phyloP scores from a whole-genome alignment of 1,140 invertebrate species.

The Lutraria rhynchaena region DNA sequence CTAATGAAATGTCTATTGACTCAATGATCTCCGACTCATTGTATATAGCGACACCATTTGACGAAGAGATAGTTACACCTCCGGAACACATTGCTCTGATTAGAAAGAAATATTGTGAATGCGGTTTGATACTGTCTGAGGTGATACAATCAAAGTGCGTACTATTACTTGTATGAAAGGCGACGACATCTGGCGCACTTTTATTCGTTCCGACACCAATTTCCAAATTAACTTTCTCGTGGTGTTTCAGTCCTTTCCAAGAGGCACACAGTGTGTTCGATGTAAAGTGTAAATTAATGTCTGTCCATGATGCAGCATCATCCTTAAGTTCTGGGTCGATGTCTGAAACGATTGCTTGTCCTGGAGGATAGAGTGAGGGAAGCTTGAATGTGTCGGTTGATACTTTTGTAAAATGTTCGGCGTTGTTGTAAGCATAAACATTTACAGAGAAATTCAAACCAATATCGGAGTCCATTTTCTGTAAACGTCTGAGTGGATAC shows the following conservation, averaged over 20 bases:
- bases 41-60: conserved; percentile 5
- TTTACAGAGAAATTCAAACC: conserved; percentile 21
- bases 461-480: conserved; percentile 31
- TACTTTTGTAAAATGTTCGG: conserved; percentile 39
- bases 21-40: neutral
- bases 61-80: conserved; percentile 14
- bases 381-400: conserved; percentile 42
- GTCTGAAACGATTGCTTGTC: conserved; percentile 58
- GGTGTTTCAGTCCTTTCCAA: conserved; percentile 63
- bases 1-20: too few relatives aligned
- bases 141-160: neutral
- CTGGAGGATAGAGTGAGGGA: conserved; percentile 61
- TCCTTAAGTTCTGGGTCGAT: neutral
- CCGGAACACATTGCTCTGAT: conserved; percentile 2
- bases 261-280: conserved; percentile 53
- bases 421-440: conserved; percentile 43
- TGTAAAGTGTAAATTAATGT: conserved; percentile 35
- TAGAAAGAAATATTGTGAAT: conserved; percentile 1
- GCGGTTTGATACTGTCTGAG: neutral
- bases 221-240: conserved; percentile 54
- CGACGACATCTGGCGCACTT: neutral
- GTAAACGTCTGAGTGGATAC: conserved; percentile 50
- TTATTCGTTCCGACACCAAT: conserved; percentile 58
- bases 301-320: neutral
- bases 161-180: neutral